phyloP scores from a whole-genome alignment of 2,888 invertebrate species.

The Fragum whitleyi region DNA sequence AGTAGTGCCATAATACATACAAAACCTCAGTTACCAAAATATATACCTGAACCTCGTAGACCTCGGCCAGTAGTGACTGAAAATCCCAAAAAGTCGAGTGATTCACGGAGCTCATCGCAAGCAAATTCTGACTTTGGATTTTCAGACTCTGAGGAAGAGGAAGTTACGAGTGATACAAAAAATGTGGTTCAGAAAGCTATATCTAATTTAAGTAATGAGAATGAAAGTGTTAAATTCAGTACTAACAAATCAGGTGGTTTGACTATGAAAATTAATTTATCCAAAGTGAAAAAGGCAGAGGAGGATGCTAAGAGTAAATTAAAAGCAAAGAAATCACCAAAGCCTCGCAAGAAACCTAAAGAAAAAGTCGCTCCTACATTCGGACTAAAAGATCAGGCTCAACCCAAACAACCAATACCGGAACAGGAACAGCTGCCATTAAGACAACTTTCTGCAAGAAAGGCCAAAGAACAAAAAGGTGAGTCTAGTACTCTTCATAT shows the following conservation, averaged over 20 bases:
- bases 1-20: constrained; percentile 77
- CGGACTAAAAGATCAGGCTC: constrained; percentile 34
- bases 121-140: constrained; percentile 61
- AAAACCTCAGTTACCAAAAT: constrained; percentile 82
- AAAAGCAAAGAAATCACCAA: constrained; percentile 50
- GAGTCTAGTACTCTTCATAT: too few species aligned
- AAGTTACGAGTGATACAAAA: constrained; percentile 41
- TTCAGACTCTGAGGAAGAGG: constrained; percentile 75
- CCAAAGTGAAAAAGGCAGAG: constrained; percentile 61
- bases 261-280: constrained; percentile 67
- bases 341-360: constrained; percentile 40
- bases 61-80: constrained; percentile 44
- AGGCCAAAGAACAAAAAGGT: constrained; percentile 70
- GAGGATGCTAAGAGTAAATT: constrained; percentile 56
- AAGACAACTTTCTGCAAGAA: constrained; percentile 73
- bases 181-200: constrained; percentile 71
- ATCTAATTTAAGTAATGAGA: constrained; percentile 69
- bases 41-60: constrained; percentile 80
- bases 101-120: not conserved
- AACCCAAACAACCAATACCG: not conserved
- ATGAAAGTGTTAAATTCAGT: constrained; percentile 68
- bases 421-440: constrained; percentile 57
- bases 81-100: not conserved
- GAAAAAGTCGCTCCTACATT: constrained; percentile 5
- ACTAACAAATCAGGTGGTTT: constrained; percentile 66